Percentiles rank a stretch among this genome's conserved stretches.
phyloP scores from a whole-genome alignment of 1,140 invertebrate genomes.

The Trichogramma pretiosum region DNA sequence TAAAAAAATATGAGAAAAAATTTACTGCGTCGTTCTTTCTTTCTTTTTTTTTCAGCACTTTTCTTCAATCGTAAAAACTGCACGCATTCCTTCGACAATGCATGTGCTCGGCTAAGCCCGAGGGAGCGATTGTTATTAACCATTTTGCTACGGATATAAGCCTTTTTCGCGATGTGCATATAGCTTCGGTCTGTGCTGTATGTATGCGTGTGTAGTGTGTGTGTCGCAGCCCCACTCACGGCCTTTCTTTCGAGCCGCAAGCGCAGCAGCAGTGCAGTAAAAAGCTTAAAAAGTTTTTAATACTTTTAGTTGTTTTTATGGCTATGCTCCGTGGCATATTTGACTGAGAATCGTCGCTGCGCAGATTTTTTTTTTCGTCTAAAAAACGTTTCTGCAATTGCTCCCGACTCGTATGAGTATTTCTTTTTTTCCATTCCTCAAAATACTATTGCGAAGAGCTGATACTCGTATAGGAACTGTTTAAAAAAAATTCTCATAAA shows the following conservation, averaged over 20 bases:
- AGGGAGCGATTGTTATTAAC: constrained; percentile 14
- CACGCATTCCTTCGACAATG: too few species aligned
- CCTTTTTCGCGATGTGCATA: constrained; percentile 1
- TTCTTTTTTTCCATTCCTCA: neutral
- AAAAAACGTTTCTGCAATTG: neutral
- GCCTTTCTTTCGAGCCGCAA: constrained; percentile 10
- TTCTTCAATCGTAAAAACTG: too few species aligned
- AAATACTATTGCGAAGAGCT: constrained; percentile 14
- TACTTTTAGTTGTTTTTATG: constrained; percentile 47
- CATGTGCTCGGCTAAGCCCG: neutral
- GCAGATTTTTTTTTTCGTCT: constrained; percentile 34
- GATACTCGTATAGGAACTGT: too few species aligned
- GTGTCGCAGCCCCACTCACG: neutral
- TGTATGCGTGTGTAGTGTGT: neutral
- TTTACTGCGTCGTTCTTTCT: neutral
- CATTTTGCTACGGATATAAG: constrained; percentile 11
- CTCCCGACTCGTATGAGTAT: too few species aligned
- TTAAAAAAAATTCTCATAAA: too few species aligned
- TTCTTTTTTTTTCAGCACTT: too few species aligned
- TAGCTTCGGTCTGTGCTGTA: too few species aligned
- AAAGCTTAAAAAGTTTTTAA: constrained; percentile 42
- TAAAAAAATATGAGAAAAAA: too few species aligned
- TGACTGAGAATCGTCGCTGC: too few species aligned
- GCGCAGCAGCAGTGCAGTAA: constrained; percentile 26
- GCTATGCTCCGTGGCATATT: constrained; percentile 32